Percentiles rank a stretch among this genome's conserved stretches.
Conservation (phyloP, 2,888 invertebrate species). For the Rhogogaster chlorosoma region DNA sequence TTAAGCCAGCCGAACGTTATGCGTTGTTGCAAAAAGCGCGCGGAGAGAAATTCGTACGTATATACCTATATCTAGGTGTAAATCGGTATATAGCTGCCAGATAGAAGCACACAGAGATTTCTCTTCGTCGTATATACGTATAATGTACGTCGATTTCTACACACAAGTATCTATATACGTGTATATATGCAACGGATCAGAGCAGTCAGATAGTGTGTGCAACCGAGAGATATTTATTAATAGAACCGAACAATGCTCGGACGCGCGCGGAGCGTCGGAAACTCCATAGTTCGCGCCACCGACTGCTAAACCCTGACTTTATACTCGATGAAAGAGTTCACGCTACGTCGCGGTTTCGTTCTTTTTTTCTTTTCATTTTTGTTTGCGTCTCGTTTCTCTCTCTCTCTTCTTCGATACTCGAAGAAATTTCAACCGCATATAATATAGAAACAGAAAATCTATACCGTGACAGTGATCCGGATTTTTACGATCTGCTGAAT, state of each 20-base stretch:
- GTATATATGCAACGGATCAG: conserved; percentile 20
- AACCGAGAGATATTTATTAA: conserved; percentile 67
- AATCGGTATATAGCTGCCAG: not conserved
- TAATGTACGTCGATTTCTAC: not conserved
- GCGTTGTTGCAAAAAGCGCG: not conserved
- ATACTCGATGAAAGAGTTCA: not conserved
- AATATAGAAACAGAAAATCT: no score
- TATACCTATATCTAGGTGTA: not conserved
- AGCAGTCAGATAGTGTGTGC: conserved; percentile 5
- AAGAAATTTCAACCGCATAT: no score
- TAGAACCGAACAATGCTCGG: conserved; percentile 74
- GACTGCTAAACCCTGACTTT: not conserved
- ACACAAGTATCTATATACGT: not conserved
- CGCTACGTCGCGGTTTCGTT: not conserved
- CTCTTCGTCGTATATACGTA: not conserved
- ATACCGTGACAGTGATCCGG: no score
- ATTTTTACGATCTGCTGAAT: no score
- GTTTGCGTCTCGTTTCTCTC: not conserved
- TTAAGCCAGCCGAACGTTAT: not conserved
- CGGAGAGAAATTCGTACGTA: not conserved
- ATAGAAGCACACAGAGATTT: not conserved
- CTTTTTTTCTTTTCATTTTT: not conserved
- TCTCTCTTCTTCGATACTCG: not conserved
- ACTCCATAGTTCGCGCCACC: conserved; percentile 13
- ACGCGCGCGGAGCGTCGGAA: conserved; percentile 62